phyloP scores from a whole-genome alignment of 2,797 vertebrate genomes.

The Nannoperca australis region DNA sequence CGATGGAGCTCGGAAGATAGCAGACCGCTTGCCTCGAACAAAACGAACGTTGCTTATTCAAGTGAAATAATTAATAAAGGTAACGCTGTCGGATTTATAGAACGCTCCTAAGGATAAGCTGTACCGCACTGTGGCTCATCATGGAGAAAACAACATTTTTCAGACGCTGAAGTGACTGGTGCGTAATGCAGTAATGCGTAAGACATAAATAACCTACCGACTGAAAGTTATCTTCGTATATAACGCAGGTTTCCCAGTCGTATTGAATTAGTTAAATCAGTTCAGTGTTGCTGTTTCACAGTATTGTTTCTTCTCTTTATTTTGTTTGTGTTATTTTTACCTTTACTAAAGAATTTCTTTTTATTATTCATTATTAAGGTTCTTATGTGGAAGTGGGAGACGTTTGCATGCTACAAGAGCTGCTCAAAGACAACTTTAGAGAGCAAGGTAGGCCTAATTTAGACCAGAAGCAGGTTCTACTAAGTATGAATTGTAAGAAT shows the following conservation, averaged over 20 bases:
- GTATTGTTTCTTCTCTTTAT: background rate
- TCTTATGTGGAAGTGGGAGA: slow-evolving; percentile 17
- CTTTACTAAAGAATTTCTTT: background rate
- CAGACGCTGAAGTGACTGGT: background rate
- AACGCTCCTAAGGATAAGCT: background rate
- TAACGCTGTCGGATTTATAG: accelerated
- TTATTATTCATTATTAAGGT: slow-evolving; percentile 3
- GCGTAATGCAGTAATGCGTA: background rate
- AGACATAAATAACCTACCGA: background rate
- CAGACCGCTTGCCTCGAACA: background rate
- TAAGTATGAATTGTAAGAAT: background rate
- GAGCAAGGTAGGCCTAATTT: slow-evolving; percentile 75
- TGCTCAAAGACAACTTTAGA: slow-evolving; percentile 42
- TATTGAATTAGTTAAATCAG: background rate
- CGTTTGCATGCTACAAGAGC: slow-evolving; percentile 62
- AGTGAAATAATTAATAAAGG: background rate
- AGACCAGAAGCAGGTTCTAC: background rate
- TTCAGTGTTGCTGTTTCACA: background rate
- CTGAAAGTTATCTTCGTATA: background rate
- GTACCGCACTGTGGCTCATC: background rate
- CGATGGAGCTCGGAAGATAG: background rate
- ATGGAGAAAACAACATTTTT: background rate
- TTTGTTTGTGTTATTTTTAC: background rate
- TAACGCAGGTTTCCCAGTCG: background rate
- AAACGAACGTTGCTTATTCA: background rate